These are phyloP conservation scores for Nothoprocta pentlandii DNA, from an alignment of 2,113 vertebrate species.

Conservation along the genomic window DNA sequence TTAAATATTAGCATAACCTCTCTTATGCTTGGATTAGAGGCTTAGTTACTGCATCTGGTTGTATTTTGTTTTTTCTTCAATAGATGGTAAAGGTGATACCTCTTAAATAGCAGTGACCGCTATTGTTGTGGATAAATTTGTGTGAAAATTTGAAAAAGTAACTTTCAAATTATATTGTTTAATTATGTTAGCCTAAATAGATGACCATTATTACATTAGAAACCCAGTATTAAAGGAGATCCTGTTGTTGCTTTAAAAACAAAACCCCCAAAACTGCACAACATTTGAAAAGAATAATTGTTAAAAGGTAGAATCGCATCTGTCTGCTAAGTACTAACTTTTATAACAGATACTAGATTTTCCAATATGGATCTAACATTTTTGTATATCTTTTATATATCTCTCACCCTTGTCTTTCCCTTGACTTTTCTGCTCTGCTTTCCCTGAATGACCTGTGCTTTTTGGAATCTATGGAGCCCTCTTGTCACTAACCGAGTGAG, in stretches of 20 bases:
- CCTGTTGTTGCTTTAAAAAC: not conserved
- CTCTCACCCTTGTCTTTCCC: not conserved
- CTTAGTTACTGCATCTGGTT: constrained; percentile 11
- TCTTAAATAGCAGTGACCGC: constrained; percentile 24
- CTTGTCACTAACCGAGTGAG: constrained; percentile 53
- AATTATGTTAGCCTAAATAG: not conserved
- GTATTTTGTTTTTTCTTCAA: not conserved
- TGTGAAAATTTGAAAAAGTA: not conserved
- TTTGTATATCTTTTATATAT: not conserved
- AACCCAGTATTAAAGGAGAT: not conserved
- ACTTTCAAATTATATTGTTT: not conserved
- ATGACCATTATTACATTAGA: not conserved
- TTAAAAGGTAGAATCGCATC: constrained; percentile 81
- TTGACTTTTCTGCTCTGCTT: constrained; percentile 58
- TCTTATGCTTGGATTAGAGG: not conserved
- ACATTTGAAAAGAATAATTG: constrained; percentile 52
- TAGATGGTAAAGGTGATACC: constrained; percentile 15
- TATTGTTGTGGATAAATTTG: not conserved
- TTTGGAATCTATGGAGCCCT: not conserved
- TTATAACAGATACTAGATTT: constrained; percentile 52
- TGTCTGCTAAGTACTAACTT: constrained; percentile 74
- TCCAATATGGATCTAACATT: constrained; percentile 51
- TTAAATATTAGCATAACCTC: constrained; percentile 6
- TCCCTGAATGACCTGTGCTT: constrained; percentile 70
- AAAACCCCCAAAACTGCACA: not conserved